These are phyloP conservation scores for Poeciliopsis gracilis DNA, from an alignment of 2,797 vertebrate genomes.

Conservation along the genomic window DNA sequence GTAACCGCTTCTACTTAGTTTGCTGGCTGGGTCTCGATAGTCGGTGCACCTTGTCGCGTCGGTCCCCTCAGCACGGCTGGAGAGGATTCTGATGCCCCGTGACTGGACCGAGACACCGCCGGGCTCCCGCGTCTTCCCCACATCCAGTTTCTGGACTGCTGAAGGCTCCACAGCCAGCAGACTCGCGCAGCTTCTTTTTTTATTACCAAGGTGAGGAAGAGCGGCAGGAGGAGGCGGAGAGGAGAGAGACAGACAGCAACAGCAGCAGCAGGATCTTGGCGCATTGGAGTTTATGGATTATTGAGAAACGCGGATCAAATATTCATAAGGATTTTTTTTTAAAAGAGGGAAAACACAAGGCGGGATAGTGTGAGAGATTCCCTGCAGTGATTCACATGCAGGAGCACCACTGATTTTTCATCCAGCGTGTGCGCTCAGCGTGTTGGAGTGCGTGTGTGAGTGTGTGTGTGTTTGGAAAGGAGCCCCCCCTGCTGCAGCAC, in stretches of 20 bases:
- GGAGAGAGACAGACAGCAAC: slow-evolving; percentile 26
- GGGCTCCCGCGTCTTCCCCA: neutral
- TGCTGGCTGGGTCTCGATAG: slow-evolving; percentile 28
- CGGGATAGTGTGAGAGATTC: slow-evolving; percentile 33
- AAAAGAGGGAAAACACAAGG: slow-evolving; percentile 26
- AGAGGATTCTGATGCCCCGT: slow-evolving; percentile 33
- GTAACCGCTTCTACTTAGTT: slow-evolving; percentile 10
- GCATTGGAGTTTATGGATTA: slow-evolving; percentile 76
- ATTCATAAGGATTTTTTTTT: slow-evolving; percentile 65
- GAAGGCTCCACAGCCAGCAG: neutral
- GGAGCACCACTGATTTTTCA: slow-evolving; percentile 30
- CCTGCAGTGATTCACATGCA: slow-evolving; percentile 63
- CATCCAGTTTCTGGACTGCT: slow-evolving; percentile 19
- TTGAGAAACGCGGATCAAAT: slow-evolving; percentile 70
- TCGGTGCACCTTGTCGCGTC: slow-evolving; percentile 56
- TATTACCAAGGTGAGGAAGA: slow-evolving; percentile 60
- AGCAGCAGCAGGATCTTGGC: slow-evolving; percentile 47
- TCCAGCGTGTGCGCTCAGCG: slow-evolving; percentile 37
- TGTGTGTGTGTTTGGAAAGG: slow-evolving; percentile 63
- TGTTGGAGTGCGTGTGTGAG: slow-evolving; percentile 50
- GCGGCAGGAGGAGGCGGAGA: slow-evolving; percentile 41
- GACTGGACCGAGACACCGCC: slow-evolving; percentile 19
- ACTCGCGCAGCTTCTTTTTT: slow-evolving; percentile 34
- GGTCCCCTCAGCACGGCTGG: slow-evolving; percentile 50
- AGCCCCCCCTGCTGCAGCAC: slow-evolving; percentile 72